Conservation (phyloP, 2,797 vertebrate species). For the Chromobotia macracanthus region DNA sequence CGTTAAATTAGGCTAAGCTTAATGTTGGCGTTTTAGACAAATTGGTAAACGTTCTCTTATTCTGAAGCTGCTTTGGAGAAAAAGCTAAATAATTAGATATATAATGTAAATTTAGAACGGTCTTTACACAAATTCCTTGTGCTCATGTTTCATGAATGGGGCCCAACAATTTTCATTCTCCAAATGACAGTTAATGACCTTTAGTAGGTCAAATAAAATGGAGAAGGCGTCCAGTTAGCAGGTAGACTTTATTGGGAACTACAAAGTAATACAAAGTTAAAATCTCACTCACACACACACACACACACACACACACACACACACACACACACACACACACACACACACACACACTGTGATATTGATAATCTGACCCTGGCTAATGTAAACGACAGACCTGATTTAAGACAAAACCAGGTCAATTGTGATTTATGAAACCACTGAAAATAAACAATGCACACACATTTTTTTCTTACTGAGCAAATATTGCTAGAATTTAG, state of each 20-base stretch:
- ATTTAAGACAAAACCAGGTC: neutral
- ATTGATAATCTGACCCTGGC: neutral
- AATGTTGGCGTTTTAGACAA: no score
- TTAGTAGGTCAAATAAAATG: neutral
- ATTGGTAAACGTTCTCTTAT: no score
- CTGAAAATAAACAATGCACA: neutral
- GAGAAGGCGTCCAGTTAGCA: neutral
- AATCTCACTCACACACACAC: no score
- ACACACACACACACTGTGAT: neutral
- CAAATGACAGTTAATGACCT: no score
- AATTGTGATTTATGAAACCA: neutral
- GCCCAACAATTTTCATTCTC: neutral
- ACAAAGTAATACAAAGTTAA: neutral
- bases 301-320: no score
- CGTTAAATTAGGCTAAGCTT: no score
- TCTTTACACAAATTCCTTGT: neutral
- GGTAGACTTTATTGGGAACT: neutral
- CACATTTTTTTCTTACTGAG: neutral
- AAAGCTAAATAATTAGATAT: no score
- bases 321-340: no score
- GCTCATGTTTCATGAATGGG: neutral
- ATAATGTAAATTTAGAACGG: neutral
- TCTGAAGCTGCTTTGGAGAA: no score
- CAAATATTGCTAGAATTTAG: neutral
- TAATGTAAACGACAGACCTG: no score